Base-by-base conservation (phyloP, 2,888 invertebrate species). In the Cerceris rybyensis region DNA sequence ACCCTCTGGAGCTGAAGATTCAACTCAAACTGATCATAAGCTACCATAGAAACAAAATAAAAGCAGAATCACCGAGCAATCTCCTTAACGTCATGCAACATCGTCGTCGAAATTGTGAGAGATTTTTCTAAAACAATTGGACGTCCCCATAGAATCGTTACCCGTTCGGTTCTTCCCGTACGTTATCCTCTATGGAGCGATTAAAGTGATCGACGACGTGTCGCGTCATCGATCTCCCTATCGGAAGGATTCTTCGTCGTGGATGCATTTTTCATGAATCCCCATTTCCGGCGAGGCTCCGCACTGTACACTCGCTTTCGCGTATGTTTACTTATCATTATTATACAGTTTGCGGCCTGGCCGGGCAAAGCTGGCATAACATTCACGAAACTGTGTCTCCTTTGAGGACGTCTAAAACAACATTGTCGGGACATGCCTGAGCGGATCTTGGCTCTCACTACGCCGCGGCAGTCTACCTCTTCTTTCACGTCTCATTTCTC, bases 321-420 rank as follows among this genome's bases (percentile, higher is more conserved):
- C 28, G 28, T 28, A 68, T 86, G 86, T 86, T 86, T 83, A 80
- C 83, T 84, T 83, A 83, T 85, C 82, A 82, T 85, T 86, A 87
- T 86, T 84, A 87, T 81, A 83, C 81, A 79, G 84, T 84, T 84
- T 82, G 70, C 68, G 49, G 70, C 58, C 52, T 14, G 54, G 75
- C 28, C 28, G 59, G 70, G 64, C 59, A 70, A 74, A 71, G 81
- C 85, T 87, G 86, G 83, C 86, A 87, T 78, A 87, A 87, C 86
- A 87, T 84, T 80, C 75, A 55, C 75, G 78, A 75, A 77, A 75
- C 79, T 70, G 81, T 78, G 80, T 77, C 80, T 79, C 80, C 84
- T 86, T 84, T 86, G 86, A 83, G 84, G 75, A 80, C 68, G 86
- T 86, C 82, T 86, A 75, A 79, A 87, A 87, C 84, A 86, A 86